Evolutionary conservation across 2,797 vertebrate species (phyloP), one percentile per base, ranked within the genome.

Genomic region (Picus viridis): DNA sequence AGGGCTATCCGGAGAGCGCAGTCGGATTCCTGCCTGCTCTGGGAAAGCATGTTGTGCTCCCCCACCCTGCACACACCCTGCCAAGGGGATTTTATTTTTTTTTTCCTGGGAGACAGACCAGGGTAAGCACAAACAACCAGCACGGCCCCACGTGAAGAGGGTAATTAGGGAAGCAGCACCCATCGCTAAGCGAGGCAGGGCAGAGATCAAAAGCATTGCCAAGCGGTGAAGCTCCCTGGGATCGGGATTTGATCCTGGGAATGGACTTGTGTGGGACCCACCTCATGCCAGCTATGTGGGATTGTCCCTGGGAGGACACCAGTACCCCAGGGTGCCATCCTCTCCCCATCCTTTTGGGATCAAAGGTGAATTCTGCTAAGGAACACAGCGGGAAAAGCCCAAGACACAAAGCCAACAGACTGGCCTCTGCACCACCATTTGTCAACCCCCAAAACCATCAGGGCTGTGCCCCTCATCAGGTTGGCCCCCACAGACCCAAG

Each of bases 101-200:
- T 2, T 27, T 24, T 29, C 32, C 36, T 30, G 51, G 26, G 65
- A 80, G 51, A 65, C 41, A 69, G 88, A 36, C 32, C 49, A 1
- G 5, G 54, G 73, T 74, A 57, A 94, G 88, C 82, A 83, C 73
- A 87, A 93, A 56, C 53, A 92, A 14, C 59, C 75, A 74, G 68
- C 43, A 3, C 45, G 57, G 86, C 90, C 78, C 93, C 90, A 83
- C 84, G 71, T 75, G 54, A 92, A 94, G 86, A 63, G 76, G 69
- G 29, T 94, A 94, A 95, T 94, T 94, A 94, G 75, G 73, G 84
- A 89, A 92, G 61, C 63, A 67, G 94, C 76, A 29, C 61, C 82
- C 90, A 84, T 58, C 6, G 0, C 75, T 27, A 84, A 69, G 88
- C 63, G 53, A 74, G 88, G 34, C 88, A 72, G 65, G 75, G 72